A percentile compares a stretch with the other conserved stretches of the same genome.
phyloP scores from a whole-genome alignment of 1,140 invertebrate genomes.

The Sipha flava region DNA sequence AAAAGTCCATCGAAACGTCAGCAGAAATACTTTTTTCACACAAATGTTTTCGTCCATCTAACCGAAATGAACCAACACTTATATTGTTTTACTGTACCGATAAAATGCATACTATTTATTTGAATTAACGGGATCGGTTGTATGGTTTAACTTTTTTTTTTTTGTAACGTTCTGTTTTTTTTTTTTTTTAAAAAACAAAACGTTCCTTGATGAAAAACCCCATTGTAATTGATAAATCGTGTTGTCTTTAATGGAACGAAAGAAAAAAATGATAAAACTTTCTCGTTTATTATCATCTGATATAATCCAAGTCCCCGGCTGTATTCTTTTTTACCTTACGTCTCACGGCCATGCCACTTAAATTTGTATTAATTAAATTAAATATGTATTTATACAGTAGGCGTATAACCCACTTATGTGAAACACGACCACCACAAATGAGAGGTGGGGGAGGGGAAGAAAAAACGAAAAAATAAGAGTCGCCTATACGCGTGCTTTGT shows the following conservation, averaged over 20 bases:
- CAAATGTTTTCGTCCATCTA: no score
- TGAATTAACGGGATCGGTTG: no score
- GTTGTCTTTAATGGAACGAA: neutral
- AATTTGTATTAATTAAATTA: neutral
- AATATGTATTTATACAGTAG: neutral
- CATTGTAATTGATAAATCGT: no score
- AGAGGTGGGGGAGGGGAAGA: neutral
- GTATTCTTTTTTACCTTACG: neutral
- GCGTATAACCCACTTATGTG: neutral
- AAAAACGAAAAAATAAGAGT: neutral
- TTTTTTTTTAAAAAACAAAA: no score
- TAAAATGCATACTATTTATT: no score
- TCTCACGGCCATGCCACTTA: neutral
- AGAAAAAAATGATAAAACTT: no score
- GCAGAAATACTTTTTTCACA: no score
- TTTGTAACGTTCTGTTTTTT: no score
- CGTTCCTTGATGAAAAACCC: no score
- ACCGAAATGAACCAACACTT: no score
- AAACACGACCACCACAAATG: neutral
- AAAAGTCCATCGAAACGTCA: conserved; percentile 8
- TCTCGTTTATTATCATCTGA: neutral
- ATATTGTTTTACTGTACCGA: neutral
- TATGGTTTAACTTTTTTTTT: no score
- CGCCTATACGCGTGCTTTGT: no score
- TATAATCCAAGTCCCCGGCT: neutral